Base-by-base conservation (phyloP, 1,140 invertebrate genomes). In the Drosophila dunni region DNA sequence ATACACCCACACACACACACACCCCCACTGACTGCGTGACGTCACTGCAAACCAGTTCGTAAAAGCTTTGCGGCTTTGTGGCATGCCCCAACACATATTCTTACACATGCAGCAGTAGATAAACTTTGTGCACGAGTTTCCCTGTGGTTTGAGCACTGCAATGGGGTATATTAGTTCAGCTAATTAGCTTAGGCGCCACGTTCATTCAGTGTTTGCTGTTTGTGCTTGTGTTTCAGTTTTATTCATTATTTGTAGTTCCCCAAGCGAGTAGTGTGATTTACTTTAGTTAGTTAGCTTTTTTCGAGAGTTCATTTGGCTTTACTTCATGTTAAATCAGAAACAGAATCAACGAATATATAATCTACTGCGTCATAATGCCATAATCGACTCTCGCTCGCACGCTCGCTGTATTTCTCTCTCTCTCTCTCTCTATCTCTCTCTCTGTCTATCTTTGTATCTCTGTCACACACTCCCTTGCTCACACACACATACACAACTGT, bases 61-160 rank as follows among this genome's bases (percentile, higher is more conserved):
- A 76, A 72, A 65, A 76, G 68, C 72, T 71, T 72, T 75, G 66
- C 20, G 67, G 66, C 67, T 69, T 73, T 73, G 64, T 40, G 66
- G 72, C 72, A 24, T 46, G 45, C 48, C 50, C 24, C 51, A 48
- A 57, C 36, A 38, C 11, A n/a, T 11, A 42, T n/a, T 13, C 40
- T 42, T 42, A 13, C 6, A 42, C n/a, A 42, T 42, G 38, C 10
- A 42, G 10, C 1, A 11, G 44, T 45, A 45, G 44, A 45, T 45
- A 15, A 9, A 29, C 6, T 44, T 44, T 13, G 11, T 44, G 40
- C 10, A 44, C 1, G n/a, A 44, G 15, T n/a, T 44, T 6, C 6
- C n/a, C 0, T 1, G 5, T 44, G 40, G 40, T 13, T 5, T 29
- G 40, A n/a, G 1, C 3, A 13, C 11, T 44, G 10, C 5, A 13